Evolutionary conservation across 2,888 invertebrate species (phyloP).

Genomic region (Orthosia gothica): DNA sequence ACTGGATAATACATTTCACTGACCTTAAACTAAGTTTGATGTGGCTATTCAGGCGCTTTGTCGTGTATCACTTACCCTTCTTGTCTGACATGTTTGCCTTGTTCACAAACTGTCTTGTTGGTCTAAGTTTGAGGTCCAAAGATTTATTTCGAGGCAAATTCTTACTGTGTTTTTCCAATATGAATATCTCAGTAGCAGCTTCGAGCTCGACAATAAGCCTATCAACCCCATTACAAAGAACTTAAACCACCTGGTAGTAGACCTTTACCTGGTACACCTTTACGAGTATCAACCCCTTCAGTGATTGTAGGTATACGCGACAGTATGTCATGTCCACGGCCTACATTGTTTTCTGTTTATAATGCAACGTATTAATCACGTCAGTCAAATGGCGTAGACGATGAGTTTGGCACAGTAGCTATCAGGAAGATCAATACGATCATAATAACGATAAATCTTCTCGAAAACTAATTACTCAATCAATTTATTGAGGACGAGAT

Average conservation of each 20-base stretch:
- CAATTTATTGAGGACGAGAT: constrained; percentile 24
- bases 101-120: neutral
- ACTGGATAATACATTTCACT: neutral
- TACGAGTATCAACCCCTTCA: neutral
- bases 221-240: neutral
- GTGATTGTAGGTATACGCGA: constrained; percentile 19
- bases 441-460: constrained; percentile 36
- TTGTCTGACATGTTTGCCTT: neutral
- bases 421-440: constrained; percentile 42
- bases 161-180: neutral
- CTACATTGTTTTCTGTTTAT: constrained; percentile 26
- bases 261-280: neutral
- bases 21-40: neutral
- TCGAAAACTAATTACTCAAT: constrained; percentile 44
- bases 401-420: constrained; percentile 44
- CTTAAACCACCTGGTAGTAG: neutral
- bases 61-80: neutral
- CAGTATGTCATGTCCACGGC: constrained; percentile 21
- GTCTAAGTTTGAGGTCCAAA: neutral
- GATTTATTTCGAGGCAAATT: neutral
- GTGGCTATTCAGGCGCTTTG: neutral
- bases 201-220: too few relatives aligned
- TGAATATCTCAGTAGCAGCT: neutral
- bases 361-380: constrained; percentile 17
- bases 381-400: constrained; percentile 27